Conservation (phyloP, 2,113 vertebrate species). For the Scomber colias region DNA sequence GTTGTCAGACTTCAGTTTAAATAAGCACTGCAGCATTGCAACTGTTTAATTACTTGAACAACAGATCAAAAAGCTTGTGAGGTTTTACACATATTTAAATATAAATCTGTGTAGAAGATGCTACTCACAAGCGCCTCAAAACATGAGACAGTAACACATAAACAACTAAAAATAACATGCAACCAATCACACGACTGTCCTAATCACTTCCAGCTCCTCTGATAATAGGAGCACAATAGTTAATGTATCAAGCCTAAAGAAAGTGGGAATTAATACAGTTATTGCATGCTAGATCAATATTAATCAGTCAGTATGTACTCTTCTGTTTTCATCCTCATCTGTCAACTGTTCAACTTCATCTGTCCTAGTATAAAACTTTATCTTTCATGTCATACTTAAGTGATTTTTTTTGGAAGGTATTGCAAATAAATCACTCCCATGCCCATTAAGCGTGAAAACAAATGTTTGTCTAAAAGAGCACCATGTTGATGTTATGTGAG, state of each 20-base stretch:
- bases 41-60: not conserved
- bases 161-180: not conserved
- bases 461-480: constrained; percentile 24
- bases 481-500: not conserved
- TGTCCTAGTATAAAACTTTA: not conserved
- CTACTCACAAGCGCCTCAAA: not conserved
- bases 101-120: not conserved
- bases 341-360: not conserved
- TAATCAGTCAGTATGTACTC: not conserved
- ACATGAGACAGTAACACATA: not conserved
- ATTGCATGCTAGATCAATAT: not conserved
- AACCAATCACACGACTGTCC: not conserved
- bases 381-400: not conserved
- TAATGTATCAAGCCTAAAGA: not conserved
- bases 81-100: too few relatives aligned
- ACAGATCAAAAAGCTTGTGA: not conserved
- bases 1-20: not conserved
- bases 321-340: too few relatives aligned
- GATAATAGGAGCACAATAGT: too few relatives aligned
- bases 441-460: constrained; percentile 2
- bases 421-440: not conserved
- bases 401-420: not conserved
- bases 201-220: not conserved
- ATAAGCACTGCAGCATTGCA: too few relatives aligned
- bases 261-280: not conserved